Conservation (phyloP, 2,113 vertebrate genomes). For the Chaetodon trifascialis region DNA sequence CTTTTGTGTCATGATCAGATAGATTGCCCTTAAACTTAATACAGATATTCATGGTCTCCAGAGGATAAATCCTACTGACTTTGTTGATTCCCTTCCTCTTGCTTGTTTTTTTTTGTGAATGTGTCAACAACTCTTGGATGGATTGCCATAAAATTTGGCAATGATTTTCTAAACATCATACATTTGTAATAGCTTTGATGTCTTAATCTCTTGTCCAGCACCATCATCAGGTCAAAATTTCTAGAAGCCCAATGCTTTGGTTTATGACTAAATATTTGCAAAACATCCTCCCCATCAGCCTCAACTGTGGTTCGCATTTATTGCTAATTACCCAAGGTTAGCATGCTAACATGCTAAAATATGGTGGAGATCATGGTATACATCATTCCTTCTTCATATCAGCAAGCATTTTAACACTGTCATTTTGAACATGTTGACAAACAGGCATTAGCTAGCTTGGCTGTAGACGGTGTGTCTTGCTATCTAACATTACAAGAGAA, state of each 20-base stretch:
- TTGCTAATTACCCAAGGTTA: not conserved
- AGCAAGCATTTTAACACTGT: not conserved
- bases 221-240: not conserved
- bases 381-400: not conserved
- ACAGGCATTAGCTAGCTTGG: not conserved
- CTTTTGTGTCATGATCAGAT: not conserved
- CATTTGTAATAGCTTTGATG: not conserved
- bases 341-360: not conserved
- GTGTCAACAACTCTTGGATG: not conserved
- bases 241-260: not conserved
- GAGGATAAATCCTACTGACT: too few relatives aligned
- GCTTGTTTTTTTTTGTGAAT: not conserved
- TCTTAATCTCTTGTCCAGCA: not conserved
- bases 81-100: not conserved
- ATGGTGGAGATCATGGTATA: not conserved
- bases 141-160: not conserved
- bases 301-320: not conserved
- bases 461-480: not conserved
- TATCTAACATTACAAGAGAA: slow-evolving; percentile 8
- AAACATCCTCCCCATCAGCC: not conserved
- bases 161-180: not conserved
- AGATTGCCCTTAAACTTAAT: not conserved
- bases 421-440: not conserved
- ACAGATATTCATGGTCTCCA: too few relatives aligned
- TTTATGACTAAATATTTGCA: not conserved